Percentiles rank a stretch among this genome's conserved stretches.
phyloP scores from a whole-genome alignment of 2,113 vertebrate genomes.

The Alethe castanea region DNA sequence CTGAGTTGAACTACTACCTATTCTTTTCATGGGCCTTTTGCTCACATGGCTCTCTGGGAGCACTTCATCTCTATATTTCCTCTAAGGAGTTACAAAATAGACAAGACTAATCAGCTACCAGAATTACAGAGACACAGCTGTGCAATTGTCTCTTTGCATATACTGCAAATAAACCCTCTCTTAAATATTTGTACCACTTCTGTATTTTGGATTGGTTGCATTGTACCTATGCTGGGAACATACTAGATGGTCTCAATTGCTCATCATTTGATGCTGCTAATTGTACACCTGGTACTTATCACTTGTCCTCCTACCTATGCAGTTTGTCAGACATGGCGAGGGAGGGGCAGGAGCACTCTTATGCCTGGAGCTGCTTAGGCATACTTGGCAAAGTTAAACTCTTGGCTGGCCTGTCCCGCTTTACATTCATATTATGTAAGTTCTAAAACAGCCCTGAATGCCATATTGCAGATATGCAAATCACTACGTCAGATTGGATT shows the following conservation, averaged over 20 bases:
- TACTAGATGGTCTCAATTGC: neutral
- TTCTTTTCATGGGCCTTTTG: neutral
- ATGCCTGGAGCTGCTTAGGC: fast-evolving
- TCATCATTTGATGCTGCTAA: neutral
- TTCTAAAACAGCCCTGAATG: neutral
- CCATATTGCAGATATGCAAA: neutral
- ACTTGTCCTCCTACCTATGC: neutral
- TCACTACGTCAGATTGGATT: neutral
- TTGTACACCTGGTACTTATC: neutral
- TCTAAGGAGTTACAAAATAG: neutral
- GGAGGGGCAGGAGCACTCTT: neutral
- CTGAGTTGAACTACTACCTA: neutral
- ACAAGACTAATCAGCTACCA: neutral
- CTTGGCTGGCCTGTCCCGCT: neutral
- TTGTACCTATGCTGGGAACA: neutral
- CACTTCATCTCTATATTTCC: neutral
- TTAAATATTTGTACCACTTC: neutral
- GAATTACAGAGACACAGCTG: neutral
- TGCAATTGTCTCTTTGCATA: neutral
- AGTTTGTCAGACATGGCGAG: neutral
- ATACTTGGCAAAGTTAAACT: neutral
- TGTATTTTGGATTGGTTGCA: neutral
- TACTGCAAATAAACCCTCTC: neutral
- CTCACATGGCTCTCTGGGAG: fast-evolving
- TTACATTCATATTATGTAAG: neutral